Percentiles rank a stretch among this genome's conserved stretches.
Evolutionary conservation across 2,113 vertebrate species (phyloP).

Genomic region (Rhineura floridana): DNA sequence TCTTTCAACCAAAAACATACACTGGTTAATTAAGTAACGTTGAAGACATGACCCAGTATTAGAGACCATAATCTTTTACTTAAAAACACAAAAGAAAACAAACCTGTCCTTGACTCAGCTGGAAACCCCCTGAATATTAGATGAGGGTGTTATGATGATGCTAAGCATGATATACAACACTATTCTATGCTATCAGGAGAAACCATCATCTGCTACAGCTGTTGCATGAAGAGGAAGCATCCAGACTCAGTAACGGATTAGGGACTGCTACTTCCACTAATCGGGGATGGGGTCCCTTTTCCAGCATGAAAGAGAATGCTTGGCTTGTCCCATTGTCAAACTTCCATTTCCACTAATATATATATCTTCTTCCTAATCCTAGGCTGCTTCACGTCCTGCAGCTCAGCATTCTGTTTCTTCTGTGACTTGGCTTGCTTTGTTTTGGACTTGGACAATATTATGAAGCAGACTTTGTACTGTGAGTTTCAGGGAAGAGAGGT

Average conservation of each 20-base stretch:
- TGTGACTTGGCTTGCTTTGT: neutral
- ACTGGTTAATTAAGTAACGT: slow-evolving; percentile 10
- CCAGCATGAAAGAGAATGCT: neutral
- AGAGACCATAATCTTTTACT: neutral
- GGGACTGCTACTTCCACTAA: too few relatives aligned
- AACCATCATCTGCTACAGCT: neutral
- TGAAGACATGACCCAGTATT: neutral
- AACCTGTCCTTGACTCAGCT: too few relatives aligned
- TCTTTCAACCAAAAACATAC: slow-evolving; percentile 6
- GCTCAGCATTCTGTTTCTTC: neutral
- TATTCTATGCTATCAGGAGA: neutral
- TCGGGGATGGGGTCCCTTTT: too few relatives aligned
- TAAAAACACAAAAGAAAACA: too few relatives aligned
- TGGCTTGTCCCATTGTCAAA: neutral
- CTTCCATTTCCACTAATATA: neutral
- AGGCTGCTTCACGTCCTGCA: too few relatives aligned
- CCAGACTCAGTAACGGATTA: neutral
- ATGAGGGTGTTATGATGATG: neutral
- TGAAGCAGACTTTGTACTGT: neutral
- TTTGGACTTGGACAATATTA: neutral
- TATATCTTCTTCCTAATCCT: too few relatives aligned
- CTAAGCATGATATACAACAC: neutral
- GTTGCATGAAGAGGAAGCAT: neutral
- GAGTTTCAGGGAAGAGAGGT: neutral
- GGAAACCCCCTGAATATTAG: neutral